phyloP scores from a whole-genome alignment of 2,888 invertebrate genomes.

The Himalopsyche kuldschensis region DNA sequence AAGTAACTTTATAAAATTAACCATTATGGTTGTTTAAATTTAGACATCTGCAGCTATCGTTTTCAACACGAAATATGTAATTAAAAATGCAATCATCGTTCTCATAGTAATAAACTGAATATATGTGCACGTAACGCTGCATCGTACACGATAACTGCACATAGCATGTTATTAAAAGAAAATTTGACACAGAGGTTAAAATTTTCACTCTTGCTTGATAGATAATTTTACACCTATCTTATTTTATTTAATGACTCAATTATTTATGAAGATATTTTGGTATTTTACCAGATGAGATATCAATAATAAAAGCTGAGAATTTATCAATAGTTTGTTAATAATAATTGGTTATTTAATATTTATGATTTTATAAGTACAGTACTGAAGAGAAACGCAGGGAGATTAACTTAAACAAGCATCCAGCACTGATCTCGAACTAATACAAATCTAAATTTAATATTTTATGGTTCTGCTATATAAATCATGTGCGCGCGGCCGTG shows the following conservation, averaged over 20 bases:
- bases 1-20: too few species aligned
- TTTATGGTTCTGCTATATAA: too few species aligned
- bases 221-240: not conserved
- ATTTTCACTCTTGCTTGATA: not conserved
- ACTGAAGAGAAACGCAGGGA: too few species aligned
- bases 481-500: too few species aligned
- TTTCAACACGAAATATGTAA: not conserved
- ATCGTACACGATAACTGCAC: not conserved
- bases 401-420: too few species aligned
- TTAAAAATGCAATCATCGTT: not conserved
- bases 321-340: too few species aligned
- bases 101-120: not conserved
- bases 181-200: not conserved
- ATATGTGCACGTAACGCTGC: not conserved
- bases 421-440: too few species aligned
- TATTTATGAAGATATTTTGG: not conserved
- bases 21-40: not conserved
- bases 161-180: not conserved
- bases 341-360: too few species aligned
- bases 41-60: not conserved
- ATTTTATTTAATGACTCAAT: not conserved
- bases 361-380: too few species aligned
- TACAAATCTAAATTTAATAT: too few species aligned
- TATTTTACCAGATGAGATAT: not conserved
- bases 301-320: too few species aligned